Evolutionary conservation across 2,797 vertebrate species (phyloP).

Genomic region (Choloepus didactylus): DNA sequence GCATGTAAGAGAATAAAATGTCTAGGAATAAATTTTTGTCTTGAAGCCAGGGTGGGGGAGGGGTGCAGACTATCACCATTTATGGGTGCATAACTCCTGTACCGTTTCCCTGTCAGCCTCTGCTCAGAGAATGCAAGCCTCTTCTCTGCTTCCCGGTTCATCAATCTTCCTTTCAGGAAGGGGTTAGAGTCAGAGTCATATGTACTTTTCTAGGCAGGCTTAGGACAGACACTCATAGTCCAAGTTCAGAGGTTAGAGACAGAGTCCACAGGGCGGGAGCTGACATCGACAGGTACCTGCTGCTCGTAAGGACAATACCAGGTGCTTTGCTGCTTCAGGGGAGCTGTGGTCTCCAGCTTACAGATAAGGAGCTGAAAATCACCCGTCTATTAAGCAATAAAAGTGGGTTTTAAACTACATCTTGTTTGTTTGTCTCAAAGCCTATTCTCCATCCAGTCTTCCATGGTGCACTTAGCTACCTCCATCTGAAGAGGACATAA

Average conservation of each 20-base stretch:
- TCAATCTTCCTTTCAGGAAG: not conserved
- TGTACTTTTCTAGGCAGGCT: not conserved
- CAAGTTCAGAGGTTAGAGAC: not conserved
- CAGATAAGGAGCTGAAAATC: not conserved
- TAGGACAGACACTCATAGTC: not conserved
- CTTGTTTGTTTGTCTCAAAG: not conserved
- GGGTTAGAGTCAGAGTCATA: not conserved
- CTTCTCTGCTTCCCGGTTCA: not conserved
- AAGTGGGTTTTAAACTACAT: not conserved
- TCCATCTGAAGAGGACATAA: accelerated
- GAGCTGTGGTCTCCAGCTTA: not conserved
- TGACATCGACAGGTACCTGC: accelerated
- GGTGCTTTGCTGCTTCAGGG: not conserved
- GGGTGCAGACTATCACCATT: accelerated
- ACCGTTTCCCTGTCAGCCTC: not conserved
- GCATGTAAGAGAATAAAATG: not conserved
- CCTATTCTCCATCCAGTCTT: not conserved
- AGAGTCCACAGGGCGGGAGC: not conserved
- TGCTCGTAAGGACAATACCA: not conserved
- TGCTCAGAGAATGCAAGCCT: accelerated
- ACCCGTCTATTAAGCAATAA: accelerated
- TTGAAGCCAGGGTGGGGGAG: not conserved
- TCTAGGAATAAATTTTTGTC: no score
- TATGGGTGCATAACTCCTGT: not conserved
- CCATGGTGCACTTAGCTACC: not conserved